These are phyloP conservation scores for Centropus bengalensis DNA, from an alignment of 2,113 vertebrate genomes.

Conservation along the genomic window DNA sequence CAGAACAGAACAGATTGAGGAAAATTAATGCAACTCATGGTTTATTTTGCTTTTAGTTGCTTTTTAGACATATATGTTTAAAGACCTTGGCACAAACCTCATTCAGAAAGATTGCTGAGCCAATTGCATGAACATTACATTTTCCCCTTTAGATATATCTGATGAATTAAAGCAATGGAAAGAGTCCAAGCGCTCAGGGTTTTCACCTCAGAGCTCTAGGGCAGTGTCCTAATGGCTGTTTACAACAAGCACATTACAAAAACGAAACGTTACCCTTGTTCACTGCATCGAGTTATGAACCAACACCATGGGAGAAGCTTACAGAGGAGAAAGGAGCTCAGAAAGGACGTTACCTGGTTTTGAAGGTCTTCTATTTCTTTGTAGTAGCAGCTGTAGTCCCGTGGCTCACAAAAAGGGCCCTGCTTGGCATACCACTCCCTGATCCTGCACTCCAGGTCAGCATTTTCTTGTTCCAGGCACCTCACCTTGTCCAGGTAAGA, in stretches of 20 bases:
- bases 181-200: not conserved
- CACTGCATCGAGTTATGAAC: not conserved
- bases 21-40: not conserved
- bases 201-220: not conserved
- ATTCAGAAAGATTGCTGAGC: not conserved
- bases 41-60: not conserved
- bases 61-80: not conserved
- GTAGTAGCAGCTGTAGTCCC: conserved; percentile 71
- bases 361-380: conserved; percentile 73
- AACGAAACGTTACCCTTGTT: not conserved
- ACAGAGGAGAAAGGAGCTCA: not conserved
- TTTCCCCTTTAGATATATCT: not conserved
- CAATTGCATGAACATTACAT: not conserved
- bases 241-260: not conserved
- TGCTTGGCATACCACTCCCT: conserved; percentile 79
- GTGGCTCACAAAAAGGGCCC: conserved; percentile 26
- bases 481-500: conserved; percentile 78
- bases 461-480: conserved; percentile 70
- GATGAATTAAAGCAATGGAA: not conserved
- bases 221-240: not conserved
- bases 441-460: conserved; percentile 72
- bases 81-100: not conserved
- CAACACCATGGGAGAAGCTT: not conserved
- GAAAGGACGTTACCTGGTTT: conserved; percentile 60
- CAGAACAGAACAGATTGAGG: not conserved